Evolutionary conservation across 2,888 invertebrate genomes (phyloP).

Genomic region (Lasius fuliginosus): DNA sequence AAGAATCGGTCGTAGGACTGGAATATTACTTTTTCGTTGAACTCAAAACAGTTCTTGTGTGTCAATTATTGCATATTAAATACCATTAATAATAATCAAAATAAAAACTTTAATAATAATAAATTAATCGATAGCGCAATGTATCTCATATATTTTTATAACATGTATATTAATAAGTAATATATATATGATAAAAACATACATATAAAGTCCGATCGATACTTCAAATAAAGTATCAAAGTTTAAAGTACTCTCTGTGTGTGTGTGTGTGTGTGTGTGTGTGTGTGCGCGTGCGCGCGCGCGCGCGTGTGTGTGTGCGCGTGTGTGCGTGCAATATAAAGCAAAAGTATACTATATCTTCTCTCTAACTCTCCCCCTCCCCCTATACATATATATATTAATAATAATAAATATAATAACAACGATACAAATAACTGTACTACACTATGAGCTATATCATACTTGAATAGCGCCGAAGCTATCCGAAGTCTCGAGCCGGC

Average conservation of each 20-base stretch:
- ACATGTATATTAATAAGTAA: neutral
- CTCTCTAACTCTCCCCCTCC: neutral
- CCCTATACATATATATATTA: neutral
- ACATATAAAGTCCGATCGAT: neutral
- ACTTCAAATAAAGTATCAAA: neutral
- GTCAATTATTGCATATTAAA: neutral
- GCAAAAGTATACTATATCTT: neutral
- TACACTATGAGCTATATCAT: neutral
- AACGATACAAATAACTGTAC: neutral
- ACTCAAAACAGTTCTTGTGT: too few species aligned
- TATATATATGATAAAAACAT: neutral
- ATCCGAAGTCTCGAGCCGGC: slow-evolving; percentile 17
- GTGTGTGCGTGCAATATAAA: neutral
- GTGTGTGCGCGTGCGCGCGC: neutral
- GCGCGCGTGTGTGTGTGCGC: neutral
- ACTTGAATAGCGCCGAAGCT: slow-evolving; percentile 1
- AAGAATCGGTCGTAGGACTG: neutral
- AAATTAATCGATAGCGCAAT: neutral
- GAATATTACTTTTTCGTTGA: neutral
- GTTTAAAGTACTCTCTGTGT: neutral
- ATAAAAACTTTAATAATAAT: neutral
- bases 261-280: too few species aligned
- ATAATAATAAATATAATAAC: slow-evolving; percentile 1
- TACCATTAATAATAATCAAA: neutral
- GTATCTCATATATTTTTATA: neutral